Conservation (phyloP, 2,888 invertebrate species). For the Phyto melanocephala region DNA sequence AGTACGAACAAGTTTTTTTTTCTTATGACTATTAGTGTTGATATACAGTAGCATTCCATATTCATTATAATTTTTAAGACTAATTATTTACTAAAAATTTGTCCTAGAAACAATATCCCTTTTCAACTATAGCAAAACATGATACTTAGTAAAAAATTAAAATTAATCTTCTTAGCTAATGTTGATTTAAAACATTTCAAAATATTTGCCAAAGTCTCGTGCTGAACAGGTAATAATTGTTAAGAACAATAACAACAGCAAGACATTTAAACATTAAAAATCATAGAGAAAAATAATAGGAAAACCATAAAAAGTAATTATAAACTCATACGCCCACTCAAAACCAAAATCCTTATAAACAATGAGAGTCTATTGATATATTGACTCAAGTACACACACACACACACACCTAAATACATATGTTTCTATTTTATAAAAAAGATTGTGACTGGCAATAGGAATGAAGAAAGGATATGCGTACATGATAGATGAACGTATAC, state of each 20-base stretch:
- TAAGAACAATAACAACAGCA: background rate
- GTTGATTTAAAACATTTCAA: slow-evolving; percentile 35
- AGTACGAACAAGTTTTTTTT: no score
- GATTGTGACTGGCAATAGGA: background rate
- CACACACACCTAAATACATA: no score
- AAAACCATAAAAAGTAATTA: slow-evolving; percentile 43
- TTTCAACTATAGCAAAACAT: no score
- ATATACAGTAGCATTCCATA: no score
- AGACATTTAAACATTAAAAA: background rate
- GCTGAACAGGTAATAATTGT: slow-evolving; percentile 8
- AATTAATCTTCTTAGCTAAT: slow-evolving; percentile 25
- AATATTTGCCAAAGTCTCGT: slow-evolving; percentile 42
- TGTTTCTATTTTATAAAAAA: background rate
- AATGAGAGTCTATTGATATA: slow-evolving; percentile 12
- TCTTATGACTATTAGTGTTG: no score
- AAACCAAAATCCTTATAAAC: slow-evolving; percentile 33
- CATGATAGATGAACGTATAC: background rate
- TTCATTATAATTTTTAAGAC: no score
- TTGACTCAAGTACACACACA: slow-evolving; percentile 17
- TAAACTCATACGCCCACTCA: slow-evolving; percentile 34
- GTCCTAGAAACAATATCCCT: no score
- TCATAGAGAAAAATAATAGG: background rate
- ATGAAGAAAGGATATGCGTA: slow-evolving; percentile 11
- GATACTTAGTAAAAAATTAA: no score
- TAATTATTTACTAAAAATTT: no score